Evolutionary conservation across 2,888 invertebrate species (phyloP).

Genomic region (Eretmocerus hayati): DNA sequence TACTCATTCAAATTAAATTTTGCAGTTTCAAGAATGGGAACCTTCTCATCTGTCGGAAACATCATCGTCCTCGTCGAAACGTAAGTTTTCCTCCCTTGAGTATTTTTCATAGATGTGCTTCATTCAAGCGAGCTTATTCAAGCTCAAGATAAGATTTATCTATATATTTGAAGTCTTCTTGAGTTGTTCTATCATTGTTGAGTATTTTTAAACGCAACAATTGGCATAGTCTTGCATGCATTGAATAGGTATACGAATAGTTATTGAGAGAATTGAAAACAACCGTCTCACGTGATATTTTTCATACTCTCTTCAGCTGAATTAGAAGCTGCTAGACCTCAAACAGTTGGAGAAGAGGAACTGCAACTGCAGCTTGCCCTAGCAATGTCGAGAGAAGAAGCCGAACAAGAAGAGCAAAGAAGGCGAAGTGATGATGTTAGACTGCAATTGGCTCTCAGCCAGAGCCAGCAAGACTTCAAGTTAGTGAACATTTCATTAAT

Average conservation of each 20-base stretch:
- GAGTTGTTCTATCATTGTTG: background rate
- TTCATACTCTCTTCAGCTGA: constrained; percentile 50
- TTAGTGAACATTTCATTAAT: constrained; percentile 44
- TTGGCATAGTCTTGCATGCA: constrained; percentile 6
- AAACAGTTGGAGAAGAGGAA: constrained; percentile 97
- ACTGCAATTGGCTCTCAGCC: constrained; percentile 88
- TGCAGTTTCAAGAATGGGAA: constrained; percentile 43
- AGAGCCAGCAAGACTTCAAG: constrained; percentile 91
- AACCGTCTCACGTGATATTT: background rate
- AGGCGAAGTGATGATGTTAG: constrained; percentile 93
- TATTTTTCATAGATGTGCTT: background rate
- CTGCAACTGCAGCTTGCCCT: constrained; percentile 94
- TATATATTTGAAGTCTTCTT: background rate
- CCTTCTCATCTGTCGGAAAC: constrained; percentile 40
- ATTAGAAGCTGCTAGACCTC: constrained; percentile 88
- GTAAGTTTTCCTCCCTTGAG: constrained; percentile 29
- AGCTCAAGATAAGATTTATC: no score
- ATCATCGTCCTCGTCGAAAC: constrained; percentile 39
- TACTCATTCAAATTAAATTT: constrained; percentile 11
- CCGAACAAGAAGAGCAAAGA: constrained; percentile 91
- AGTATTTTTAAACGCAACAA: constrained; percentile 8
- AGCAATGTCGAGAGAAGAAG: constrained; percentile 98
- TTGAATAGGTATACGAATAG: background rate
- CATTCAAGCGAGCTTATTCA: background rate
- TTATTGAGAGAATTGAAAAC: background rate